These are phyloP conservation scores for Anableps anableps DNA, from an alignment of 2,797 vertebrate species.

Conservation along the genomic window DNA sequence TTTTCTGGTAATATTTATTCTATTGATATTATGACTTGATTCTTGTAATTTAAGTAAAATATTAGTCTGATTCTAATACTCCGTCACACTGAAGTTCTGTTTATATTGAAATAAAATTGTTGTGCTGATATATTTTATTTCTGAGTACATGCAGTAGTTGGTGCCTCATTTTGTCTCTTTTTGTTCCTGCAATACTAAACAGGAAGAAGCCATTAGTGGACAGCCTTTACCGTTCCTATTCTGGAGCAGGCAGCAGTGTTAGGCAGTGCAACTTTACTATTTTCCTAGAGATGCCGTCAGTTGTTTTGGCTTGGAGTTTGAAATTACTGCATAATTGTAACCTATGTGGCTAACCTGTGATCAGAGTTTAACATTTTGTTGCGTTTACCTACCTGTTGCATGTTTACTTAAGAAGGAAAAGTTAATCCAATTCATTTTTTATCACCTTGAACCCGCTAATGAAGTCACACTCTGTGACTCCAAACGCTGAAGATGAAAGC, in stretches of 20 bases:
- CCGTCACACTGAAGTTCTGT: neutral
- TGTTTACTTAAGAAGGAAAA: neutral
- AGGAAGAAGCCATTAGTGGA: neutral
- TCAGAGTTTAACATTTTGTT: neutral
- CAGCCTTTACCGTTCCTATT: neutral
- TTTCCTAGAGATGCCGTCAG: neutral
- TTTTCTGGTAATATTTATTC: too few relatives aligned
- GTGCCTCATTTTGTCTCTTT: neutral
- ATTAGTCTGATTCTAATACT: too few relatives aligned
- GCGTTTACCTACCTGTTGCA: neutral
- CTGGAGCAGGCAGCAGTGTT: neutral
- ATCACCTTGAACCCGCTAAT: conserved; percentile 8
- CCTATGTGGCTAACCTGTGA: neutral
- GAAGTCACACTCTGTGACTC: conserved; percentile 15
- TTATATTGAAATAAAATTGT: neutral
- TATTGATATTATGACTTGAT: too few relatives aligned
- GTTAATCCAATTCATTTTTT: neutral
- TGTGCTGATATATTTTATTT: neutral
- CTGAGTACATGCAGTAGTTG: neutral
- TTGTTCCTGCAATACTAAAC: neutral
- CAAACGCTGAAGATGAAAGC: conserved; percentile 49
- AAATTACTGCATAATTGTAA: neutral
- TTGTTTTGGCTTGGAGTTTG: neutral
- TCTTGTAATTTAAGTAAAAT: too few relatives aligned
- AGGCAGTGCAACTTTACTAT: neutral